Base-by-base conservation (phyloP, 2,113 vertebrate genomes). In the Ailuropoda melanoleuca region DNA sequence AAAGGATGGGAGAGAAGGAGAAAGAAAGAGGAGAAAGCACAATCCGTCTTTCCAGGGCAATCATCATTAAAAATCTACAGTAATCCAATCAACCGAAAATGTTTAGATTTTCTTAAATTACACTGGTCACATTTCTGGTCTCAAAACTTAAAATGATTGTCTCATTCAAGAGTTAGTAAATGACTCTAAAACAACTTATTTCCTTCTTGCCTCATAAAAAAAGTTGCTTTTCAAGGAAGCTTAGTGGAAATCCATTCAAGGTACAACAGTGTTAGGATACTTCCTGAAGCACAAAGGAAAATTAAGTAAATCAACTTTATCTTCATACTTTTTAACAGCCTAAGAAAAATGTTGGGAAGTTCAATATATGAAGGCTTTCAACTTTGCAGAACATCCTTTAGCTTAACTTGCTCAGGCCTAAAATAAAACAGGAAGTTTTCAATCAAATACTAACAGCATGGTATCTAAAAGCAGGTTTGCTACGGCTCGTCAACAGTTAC, bases 91-190 rank as follows among this genome's bases (percentile, higher is more conserved):
- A 94, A 94, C 26, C 21, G 80, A 74, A 90, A 94, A 87, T n/a
- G 24, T 64, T 68, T 43, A 46, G 24, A 60, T 70, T 84, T 97
- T 56, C 34, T 93, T 26, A 91, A 94, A 56, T 91, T 93, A 91
- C 37, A 91, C 5, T 48, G n/a, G 64, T 85, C 83, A 93, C n/a
- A 93, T 81, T 23, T 93, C 70, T 23, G 43, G 14, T 91, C 62
- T 90, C 70, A 85, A 97, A 96, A 96, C 68, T 64, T 91, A 56
- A 93, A 93, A 95, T 66, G 90, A 97, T 77, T 95, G 87, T 96
- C 96, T 93, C 58, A 78, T 78, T 89, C 50, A 95, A 98, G 37
- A 93, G 68, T 77, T 90, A 88, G 37, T 64, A 93, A 96, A 80
- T 83, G 31, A 89, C 83, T 92, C 83, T 56, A 83, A 68, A 96